Evolutionary conservation across 2,113 vertebrate species (phyloP).

Genomic region (Pholis gunnellus): DNA sequence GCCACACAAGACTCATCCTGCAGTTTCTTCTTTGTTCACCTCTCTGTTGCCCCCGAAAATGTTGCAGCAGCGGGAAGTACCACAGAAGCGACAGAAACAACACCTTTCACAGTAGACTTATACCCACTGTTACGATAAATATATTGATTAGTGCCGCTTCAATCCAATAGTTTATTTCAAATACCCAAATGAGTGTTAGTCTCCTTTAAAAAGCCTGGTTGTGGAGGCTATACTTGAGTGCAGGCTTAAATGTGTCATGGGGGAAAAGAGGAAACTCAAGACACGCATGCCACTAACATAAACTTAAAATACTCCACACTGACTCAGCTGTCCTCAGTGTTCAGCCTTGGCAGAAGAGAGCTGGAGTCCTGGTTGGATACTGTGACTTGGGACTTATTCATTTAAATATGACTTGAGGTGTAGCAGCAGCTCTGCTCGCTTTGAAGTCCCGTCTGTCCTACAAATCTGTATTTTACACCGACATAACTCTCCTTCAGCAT

Average conservation of each 20-base stretch:
- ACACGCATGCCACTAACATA: background rate
- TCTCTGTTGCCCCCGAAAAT: too few relatives aligned
- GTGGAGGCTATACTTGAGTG: background rate
- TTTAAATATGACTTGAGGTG: slow-evolving; percentile 42
- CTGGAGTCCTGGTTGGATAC: background rate
- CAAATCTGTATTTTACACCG: slow-evolving; percentile 25
- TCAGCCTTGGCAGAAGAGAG: background rate
- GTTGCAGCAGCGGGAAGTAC: too few relatives aligned
- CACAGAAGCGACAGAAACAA: too few relatives aligned
- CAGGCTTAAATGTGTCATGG: slow-evolving; percentile 13
- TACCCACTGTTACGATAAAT: background rate
- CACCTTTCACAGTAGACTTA: too few relatives aligned
- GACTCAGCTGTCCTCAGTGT: slow-evolving; percentile 33
- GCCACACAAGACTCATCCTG: too few relatives aligned
- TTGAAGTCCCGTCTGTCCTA: slow-evolving; percentile 28
- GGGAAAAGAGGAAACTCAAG: slow-evolving; percentile 21
- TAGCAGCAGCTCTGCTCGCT: slow-evolving; percentile 9
- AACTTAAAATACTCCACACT: slow-evolving; percentile 37
- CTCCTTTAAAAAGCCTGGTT: background rate
- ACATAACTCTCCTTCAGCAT: slow-evolving; percentile 12
- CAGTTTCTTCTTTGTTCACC: too few relatives aligned
- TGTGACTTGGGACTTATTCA: slow-evolving; percentile 1
- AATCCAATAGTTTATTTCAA: background rate
- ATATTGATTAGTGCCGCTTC: too few relatives aligned
- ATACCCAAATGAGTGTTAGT: background rate